Conservation (phyloP, 2,797 vertebrate species). For the Botia kubotai region DNA sequence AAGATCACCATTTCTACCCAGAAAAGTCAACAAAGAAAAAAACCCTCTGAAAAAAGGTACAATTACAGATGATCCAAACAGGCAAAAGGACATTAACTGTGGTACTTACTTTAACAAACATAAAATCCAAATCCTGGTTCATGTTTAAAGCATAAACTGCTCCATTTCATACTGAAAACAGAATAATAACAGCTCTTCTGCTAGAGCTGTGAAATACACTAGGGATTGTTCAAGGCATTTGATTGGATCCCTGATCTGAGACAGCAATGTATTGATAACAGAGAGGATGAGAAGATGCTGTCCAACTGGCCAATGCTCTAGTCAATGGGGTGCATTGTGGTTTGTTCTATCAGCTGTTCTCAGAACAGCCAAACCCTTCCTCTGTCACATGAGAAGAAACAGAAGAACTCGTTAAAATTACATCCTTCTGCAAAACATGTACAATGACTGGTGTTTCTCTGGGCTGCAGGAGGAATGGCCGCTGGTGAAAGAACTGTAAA, state of each 20-base stretch:
- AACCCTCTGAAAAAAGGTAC: background rate
- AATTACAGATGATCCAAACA: background rate
- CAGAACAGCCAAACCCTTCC: constrained; percentile 42
- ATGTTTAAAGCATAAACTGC: constrained; percentile 66
- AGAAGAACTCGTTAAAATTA: constrained; percentile 26
- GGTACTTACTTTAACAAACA: constrained; percentile 86
- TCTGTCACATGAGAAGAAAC: constrained; percentile 74
- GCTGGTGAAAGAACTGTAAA: background rate
- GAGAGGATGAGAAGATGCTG: constrained; percentile 53
- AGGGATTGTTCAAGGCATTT: constrained; percentile 55
- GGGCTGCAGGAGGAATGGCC: background rate
- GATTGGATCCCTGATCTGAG: constrained; percentile 53
- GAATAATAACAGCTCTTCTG: background rate
- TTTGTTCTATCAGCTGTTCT: constrained; percentile 44
- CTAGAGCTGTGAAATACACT: constrained; percentile 49
- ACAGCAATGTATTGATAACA: constrained; percentile 59
- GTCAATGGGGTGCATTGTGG: constrained; percentile 49
- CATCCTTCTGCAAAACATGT: background rate
- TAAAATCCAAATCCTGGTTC: constrained; percentile 82
- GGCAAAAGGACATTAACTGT: background rate
- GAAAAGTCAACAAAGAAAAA: background rate
- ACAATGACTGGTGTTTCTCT: background rate
- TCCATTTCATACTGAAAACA: constrained; percentile 69
- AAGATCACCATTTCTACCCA: background rate
- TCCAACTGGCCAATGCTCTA: background rate